Evolutionary conservation across 2,888 invertebrate genomes (phyloP).

Genomic region (Anaspis maculata): DNA sequence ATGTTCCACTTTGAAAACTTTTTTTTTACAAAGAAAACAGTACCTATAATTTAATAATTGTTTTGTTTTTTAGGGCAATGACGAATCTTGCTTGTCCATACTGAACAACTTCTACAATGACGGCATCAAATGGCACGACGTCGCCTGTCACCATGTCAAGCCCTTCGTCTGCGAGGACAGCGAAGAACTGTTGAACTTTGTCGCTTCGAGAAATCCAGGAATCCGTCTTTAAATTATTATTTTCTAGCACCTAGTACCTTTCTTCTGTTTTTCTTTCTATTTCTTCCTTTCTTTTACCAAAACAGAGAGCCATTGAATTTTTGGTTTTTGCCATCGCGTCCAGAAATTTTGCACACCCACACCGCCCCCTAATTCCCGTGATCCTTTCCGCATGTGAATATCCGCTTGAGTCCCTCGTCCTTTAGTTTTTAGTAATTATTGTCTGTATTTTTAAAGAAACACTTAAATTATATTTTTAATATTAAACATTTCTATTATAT

Average conservation of each 20-base stretch:
- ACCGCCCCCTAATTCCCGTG: no score
- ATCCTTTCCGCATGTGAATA: conserved; percentile 27
- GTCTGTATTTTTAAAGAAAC: conserved; percentile 23
- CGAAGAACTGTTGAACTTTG: conserved; percentile 74
- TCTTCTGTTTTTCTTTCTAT: conserved; percentile 6
- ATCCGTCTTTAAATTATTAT: conserved; percentile 58
- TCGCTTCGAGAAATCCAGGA: conserved; percentile 79
- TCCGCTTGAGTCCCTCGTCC: conserved; percentile 21
- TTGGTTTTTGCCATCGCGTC: conserved; percentile 5
- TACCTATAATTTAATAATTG: no score
- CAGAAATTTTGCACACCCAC: neutral
- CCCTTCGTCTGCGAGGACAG: conserved; percentile 86
- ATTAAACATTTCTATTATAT: conserved; percentile 27
- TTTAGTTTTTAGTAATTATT: conserved; percentile 22
- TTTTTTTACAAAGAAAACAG: no score
- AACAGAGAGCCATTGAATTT: conserved; percentile 1
- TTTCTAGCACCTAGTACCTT: conserved; percentile 1
- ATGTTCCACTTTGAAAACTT: no score
- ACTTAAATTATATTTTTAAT: conserved; percentile 37
- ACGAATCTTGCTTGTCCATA: conserved; percentile 78
- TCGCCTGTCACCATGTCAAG: conserved; percentile 84
- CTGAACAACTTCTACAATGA: conserved; percentile 88
- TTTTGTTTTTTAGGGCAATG: conserved; percentile 67
- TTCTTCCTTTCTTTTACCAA: no score
- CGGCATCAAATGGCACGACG: conserved; percentile 86